Evolutionary conservation across 2,797 vertebrate species (phyloP), one percentile per base, ranked within the genome.

Genomic region (Octomys mimax): DNA sequence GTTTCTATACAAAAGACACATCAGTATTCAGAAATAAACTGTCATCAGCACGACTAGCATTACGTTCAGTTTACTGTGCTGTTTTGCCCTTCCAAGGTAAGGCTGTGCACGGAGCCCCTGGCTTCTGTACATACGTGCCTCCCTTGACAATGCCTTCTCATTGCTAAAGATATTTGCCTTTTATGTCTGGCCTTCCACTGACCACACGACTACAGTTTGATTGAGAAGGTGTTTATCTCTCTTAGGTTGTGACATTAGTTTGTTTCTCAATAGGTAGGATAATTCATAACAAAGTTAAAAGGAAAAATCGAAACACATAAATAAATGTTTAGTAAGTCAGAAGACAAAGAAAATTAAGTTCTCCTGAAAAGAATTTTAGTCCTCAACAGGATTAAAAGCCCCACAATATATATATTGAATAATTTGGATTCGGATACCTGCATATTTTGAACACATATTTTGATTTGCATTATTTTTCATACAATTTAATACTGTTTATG

Each of bases 141-240:
- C 54, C 33, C 73, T 59, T 96, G 91, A 98, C 92, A 97, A 79
- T 87, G 33, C 2, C 52, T 75, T 95, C 95, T 79, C 54, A 22
- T 59, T 73, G 73, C 89, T 92, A n/a, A 94, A 90, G 54, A 54
- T 95, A 95, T 49, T 46, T 77, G 42, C 42, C 14, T 49, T 77
- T 49, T 31, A 49, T 93, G 94, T 24, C 54, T 77, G 89, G 95
- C 90, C 31, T 73, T 73, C 33, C 26, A 89, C 87, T 89, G 94
- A 96, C 94, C 94, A 94, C 61, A 39, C 94, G 73, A 94, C 68
- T 93, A 95, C 70, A 96, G 88, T 96, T 96, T 95, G 85, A 83
- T 95, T 97, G 97, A 98, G 94, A 97, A 87, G 81, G 61, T 95
- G 93, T 77, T 96, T 96, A 96, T 91, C 94, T 96, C 96, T 92